phyloP scores from a whole-genome alignment of 1,140 invertebrate species.

The Oryctes rhinoceros region DNA sequence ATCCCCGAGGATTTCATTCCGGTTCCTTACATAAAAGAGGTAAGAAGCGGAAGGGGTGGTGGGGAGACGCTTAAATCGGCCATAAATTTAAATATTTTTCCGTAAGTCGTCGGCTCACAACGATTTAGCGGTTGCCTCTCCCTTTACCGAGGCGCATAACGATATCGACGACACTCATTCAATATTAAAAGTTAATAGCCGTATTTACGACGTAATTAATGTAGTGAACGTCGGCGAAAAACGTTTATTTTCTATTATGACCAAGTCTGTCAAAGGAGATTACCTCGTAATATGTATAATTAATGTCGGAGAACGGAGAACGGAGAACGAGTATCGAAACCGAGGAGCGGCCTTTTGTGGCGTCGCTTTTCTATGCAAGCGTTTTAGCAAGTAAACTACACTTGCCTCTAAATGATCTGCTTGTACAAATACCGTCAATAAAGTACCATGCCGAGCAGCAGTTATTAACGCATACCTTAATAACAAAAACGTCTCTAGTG shows the following conservation, averaged over 20 bases:
- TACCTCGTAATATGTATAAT: slow-evolving; percentile 16
- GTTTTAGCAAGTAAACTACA: no score
- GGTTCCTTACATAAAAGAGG: neutral
- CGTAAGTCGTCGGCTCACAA: neutral
- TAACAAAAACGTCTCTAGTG: no score
- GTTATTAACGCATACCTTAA: no score
- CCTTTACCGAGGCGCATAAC: no score
- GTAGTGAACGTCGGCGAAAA: slow-evolving; percentile 1
- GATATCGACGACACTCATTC: slow-evolving; percentile 29
- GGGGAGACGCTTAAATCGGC: neutral
- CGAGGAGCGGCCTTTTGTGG: no score
- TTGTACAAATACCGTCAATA: no score
- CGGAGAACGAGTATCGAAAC: no score
- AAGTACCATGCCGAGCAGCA: no score
- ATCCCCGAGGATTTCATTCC: neutral
- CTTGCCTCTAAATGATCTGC: no score
- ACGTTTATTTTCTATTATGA: slow-evolving; percentile 33
- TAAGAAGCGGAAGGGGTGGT: neutral
- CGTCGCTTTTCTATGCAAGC: no score
- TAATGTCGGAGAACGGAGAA: slow-evolving; percentile 12
- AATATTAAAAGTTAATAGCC: slow-evolving; percentile 32
- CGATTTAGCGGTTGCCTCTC: neutral
- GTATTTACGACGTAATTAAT: slow-evolving; percentile 26
- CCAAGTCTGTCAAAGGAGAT: neutral
- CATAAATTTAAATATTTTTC: slow-evolving; percentile 38